Percentiles rank a stretch among this genome's conserved stretches.
phyloP scores from a whole-genome alignment of 1,140 invertebrate genomes.

The Caenorhabditis remanei region DNA sequence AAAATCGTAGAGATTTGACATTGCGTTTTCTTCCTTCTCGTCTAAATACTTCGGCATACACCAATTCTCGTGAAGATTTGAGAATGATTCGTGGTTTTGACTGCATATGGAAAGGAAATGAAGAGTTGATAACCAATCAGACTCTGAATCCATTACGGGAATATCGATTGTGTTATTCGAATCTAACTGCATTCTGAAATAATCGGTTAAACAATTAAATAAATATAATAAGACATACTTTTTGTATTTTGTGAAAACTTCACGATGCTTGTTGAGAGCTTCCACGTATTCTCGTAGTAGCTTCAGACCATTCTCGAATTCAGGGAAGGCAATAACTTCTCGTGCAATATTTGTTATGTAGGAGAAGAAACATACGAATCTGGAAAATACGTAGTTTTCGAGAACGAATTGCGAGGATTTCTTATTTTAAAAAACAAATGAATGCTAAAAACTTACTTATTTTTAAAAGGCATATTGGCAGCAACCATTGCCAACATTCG shows the following conservation, averaged over 20 bases:
- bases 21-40: neutral
- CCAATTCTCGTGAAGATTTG: constrained; percentile 27
- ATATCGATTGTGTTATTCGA: neutral
- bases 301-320: neutral
- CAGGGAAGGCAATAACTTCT: neutral
- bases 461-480: neutral
- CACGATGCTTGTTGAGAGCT: constrained; percentile 8
- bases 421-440: too few species aligned
- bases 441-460: neutral
- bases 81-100: neutral
- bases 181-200: constrained; percentile 20
- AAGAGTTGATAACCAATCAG: constrained; percentile 31
- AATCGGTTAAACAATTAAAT: neutral
- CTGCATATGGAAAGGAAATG: neutral
- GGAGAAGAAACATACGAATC: constrained; percentile 28
- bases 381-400: neutral
- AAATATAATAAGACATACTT: neutral
- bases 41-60: constrained; percentile 31
- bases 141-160: neutral
- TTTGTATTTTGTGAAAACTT: constrained; percentile 20
- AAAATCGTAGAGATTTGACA: constrained; percentile 14
- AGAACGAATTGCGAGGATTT: too few species aligned
- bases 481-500: neutral
- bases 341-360: neutral
- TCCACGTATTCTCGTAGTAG: neutral